phyloP scores from a whole-genome alignment of 2,113 vertebrate species.

The Clarias gariepinus region DNA sequence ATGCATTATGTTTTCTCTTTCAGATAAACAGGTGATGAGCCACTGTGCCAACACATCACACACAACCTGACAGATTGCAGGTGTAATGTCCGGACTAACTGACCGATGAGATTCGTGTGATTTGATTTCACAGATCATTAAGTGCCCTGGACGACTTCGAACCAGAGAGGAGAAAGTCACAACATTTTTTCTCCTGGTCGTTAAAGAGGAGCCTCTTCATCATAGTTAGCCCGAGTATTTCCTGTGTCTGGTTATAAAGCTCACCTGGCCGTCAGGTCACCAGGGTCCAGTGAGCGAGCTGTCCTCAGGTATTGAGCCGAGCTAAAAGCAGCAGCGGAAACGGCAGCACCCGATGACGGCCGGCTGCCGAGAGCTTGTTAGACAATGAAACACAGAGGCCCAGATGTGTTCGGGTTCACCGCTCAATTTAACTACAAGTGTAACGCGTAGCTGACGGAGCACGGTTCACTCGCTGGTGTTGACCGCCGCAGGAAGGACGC shows the following conservation, averaged over 20 bases:
- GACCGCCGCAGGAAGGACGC: not conserved
- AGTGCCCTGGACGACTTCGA: not conserved
- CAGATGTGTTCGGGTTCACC: constrained; percentile 8
- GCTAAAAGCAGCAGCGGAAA: constrained; percentile 34
- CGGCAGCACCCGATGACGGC: constrained; percentile 38
- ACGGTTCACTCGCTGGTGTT: not conserved
- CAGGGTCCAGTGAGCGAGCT: constrained; percentile 47
- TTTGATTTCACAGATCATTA: not conserved
- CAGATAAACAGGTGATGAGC: not conserved
- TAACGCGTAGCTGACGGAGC: not conserved
- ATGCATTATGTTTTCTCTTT: not conserved
- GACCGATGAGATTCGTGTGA: not conserved
- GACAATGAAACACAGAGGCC: constrained; percentile 10
- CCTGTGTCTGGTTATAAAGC: constrained; percentile 40
- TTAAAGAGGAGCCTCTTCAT: constrained; percentile 39
- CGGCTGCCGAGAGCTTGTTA: constrained; percentile 24
- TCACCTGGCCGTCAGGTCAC: constrained; percentile 42
- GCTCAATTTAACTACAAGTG: constrained; percentile 5
- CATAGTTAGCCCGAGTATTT: constrained; percentile 33
- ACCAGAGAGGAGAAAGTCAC: constrained; percentile 33
- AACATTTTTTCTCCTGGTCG: not conserved
- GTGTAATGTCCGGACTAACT: not conserved
- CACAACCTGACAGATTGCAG: not conserved
- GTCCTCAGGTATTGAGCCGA: constrained; percentile 45
- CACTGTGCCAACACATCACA: not conserved